Evolutionary conservation across 2,888 invertebrate species (phyloP).

Genomic region (Tryphoninae sp.): DNA sequence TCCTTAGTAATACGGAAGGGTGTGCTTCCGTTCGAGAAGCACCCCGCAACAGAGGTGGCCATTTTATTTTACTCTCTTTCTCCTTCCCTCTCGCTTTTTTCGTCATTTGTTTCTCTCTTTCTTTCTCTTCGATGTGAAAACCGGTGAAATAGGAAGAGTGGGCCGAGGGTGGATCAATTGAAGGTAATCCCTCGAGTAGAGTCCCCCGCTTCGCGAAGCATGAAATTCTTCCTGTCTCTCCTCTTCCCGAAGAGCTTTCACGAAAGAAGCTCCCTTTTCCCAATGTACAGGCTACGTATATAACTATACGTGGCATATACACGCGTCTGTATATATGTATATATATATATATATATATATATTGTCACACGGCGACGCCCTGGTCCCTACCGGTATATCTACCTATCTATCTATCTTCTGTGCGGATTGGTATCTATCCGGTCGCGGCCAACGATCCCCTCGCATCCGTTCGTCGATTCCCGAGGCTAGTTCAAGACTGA

Average conservation of each 20-base stretch:
- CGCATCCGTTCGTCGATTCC: conserved; percentile 52
- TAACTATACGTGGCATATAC: conserved; percentile 17
- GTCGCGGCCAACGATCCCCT: conserved; percentile 49
- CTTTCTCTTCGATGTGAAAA: conserved; percentile 51
- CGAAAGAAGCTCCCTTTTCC: conserved; percentile 63
- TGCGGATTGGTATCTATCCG: conserved; percentile 61
- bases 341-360: conserved; percentile 29
- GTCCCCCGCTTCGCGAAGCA: conserved; percentile 78
- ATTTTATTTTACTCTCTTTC: conserved; percentile 33
- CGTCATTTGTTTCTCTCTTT: conserved; percentile 19
- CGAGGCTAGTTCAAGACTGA: conserved; percentile 40
- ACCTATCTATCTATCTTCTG: conserved; percentile 52
- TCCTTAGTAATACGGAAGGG: conserved; percentile 40
- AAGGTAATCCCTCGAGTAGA: conserved; percentile 80
- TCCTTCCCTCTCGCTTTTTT: neutral
- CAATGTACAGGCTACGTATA: neutral
- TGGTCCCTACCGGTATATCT: conserved; percentile 28
- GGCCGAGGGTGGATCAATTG: conserved; percentile 76
- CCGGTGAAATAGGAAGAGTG: conserved; percentile 66
- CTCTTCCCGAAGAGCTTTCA: conserved; percentile 64
- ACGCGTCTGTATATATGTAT: conserved; percentile 18
- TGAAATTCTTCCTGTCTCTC: conserved; percentile 79
- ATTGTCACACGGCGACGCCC: conserved; percentile 36
- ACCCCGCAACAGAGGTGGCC: conserved; percentile 65
- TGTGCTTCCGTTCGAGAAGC: conserved; percentile 49